Conservation (phyloP, 2,113 vertebrate genomes). For the Malurus cyaneus region DNA sequence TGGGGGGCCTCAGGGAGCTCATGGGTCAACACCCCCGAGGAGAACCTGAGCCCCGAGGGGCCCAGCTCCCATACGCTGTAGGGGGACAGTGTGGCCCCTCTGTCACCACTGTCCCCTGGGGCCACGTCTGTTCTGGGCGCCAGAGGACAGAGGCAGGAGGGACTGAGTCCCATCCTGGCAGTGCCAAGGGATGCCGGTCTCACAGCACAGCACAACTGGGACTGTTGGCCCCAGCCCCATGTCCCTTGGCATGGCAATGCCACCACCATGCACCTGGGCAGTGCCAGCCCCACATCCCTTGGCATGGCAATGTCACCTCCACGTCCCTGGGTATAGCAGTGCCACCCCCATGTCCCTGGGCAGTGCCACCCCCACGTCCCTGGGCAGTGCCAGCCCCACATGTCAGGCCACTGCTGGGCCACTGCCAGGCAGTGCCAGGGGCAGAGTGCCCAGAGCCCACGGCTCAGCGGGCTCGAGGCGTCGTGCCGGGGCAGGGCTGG, state of each 20-base stretch:
- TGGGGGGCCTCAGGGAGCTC: background rate
- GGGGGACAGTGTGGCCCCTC: rapidly evolving
- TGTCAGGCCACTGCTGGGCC: background rate
- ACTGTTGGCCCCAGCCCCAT: rapidly evolving
- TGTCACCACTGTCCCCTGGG: rapidly evolving
- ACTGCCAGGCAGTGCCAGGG: rapidly evolving
- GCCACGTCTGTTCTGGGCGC: background rate
- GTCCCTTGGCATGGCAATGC: background rate
- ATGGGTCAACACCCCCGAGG: slow-evolving; percentile 75
- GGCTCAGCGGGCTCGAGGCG: background rate
- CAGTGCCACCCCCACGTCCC: rapidly evolving
- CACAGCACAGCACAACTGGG: rapidly evolving
- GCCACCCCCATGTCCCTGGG: background rate
- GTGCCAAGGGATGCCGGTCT: background rate
- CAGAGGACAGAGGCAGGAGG: background rate
- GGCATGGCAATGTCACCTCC: no score
- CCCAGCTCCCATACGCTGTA: background rate
- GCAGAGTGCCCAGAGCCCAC: background rate
- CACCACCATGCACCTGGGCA: background rate
- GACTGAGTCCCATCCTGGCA: background rate
- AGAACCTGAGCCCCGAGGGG: slow-evolving; percentile 65
- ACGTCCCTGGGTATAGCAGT: no score
- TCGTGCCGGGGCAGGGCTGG: background rate
- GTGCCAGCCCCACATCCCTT: background rate
- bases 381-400: background rate